Conservation (phyloP, 1,140 invertebrate species). For the Caerostris darwini region DNA sequence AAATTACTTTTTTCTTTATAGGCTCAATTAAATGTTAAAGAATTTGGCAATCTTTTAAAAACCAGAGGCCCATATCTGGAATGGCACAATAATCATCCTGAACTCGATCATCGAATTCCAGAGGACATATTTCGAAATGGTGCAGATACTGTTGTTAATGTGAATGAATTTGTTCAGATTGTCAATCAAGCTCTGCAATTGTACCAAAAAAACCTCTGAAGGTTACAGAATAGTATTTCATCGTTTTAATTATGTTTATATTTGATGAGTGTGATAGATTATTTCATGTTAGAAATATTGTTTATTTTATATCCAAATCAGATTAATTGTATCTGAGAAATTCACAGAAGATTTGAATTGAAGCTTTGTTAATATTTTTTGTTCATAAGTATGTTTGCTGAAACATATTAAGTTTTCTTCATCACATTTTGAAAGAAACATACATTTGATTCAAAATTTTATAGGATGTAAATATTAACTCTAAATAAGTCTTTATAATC, state of each 20-base stretch:
- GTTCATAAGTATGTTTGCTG: no score
- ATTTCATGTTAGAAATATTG: background rate
- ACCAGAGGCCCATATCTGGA: constrained; percentile 78
- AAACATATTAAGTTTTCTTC: no score
- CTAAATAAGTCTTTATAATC: no score
- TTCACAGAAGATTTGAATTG: no score
- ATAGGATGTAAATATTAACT: no score
- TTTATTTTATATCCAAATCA: background rate
- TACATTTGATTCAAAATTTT: no score
- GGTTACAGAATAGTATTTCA: background rate
- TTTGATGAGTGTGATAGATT: background rate
- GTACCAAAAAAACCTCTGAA: constrained; percentile 1
- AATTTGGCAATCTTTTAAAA: constrained; percentile 76
- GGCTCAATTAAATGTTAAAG: constrained; percentile 78
- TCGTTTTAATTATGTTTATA: background rate
- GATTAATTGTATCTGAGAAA: no score
- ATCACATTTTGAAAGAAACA: no score
- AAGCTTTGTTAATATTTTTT: no score
- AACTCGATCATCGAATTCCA: constrained; percentile 45
- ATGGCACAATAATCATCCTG: constrained; percentile 78
- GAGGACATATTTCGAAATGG: constrained; percentile 76
- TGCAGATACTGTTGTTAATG: constrained; percentile 78
- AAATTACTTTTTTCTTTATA: constrained; percentile 37
- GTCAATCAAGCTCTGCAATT: constrained; percentile 71
- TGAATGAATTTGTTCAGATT: constrained; percentile 78